These are phyloP conservation scores for Dasypus novemcinctus DNA, from an alignment of 2,113 vertebrate genomes.

Conservation along the genomic window DNA sequence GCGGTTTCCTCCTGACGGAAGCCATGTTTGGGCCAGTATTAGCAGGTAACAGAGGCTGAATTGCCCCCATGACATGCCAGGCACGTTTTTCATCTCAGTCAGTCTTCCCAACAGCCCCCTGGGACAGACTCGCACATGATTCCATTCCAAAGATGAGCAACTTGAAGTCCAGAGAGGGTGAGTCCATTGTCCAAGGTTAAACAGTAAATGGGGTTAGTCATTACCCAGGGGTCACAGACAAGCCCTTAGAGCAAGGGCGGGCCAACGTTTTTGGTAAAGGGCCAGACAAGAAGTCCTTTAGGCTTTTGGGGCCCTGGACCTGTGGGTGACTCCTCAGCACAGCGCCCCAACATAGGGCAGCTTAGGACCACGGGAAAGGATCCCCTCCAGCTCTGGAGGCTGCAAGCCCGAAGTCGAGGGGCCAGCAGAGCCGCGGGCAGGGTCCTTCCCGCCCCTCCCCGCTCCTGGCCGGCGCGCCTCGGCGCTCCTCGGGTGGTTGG, in stretches of 20 bases:
- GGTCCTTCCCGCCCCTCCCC: too few species aligned
- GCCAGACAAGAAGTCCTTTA: neutral
- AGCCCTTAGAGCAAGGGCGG: too few species aligned
- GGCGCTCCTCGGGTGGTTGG: too few species aligned
- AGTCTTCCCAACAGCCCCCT: neutral
- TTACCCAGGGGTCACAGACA: neutral
- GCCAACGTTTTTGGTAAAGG: neutral
- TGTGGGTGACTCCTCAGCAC: too few species aligned
- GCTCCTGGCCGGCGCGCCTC: too few species aligned
- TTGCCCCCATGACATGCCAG: fast-evolving
- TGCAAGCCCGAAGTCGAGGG: too few species aligned
- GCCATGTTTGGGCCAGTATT: neutral
- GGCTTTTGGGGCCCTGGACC: fast-evolving
- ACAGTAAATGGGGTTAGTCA: neutral
- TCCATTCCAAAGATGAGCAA: neutral
- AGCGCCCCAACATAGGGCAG: too few species aligned
- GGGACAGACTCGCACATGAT: neutral
- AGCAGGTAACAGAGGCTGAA: neutral
- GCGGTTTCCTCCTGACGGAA: neutral
- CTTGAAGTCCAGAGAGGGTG: neutral
- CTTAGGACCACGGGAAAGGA: too few species aligned
- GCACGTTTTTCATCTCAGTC: neutral
- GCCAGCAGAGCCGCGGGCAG: too few species aligned
- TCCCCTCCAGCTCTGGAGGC: too few species aligned
- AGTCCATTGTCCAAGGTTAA: neutral